phyloP scores from a whole-genome alignment of 1,140 invertebrate genomes.

The Holotrichia oblita region DNA sequence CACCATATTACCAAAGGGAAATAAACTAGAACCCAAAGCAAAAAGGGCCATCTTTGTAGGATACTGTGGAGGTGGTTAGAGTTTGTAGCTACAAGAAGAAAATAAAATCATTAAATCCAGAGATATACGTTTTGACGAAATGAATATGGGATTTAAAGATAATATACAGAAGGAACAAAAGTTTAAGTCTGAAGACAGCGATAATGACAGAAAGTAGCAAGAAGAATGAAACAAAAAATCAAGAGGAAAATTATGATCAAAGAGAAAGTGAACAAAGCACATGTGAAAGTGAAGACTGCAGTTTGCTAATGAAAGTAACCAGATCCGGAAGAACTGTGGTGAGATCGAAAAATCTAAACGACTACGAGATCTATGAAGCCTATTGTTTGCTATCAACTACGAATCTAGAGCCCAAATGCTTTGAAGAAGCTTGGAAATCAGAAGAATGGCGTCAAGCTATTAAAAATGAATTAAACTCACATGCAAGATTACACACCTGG shows the following conservation, averaged over 20 bases:
- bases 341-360: neutral
- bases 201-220: neutral
- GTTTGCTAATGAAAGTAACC: neutral
- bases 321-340: neutral
- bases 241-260: neutral
- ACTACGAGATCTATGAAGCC: slow-evolving; percentile 2
- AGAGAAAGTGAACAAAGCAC: neutral
- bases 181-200: neutral
- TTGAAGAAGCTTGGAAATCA: neutral
- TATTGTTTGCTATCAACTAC: neutral
- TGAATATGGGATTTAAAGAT: slow-evolving; percentile 14
- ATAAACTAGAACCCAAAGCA: slow-evolving; percentile 24
- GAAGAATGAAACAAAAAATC: neutral
- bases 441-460: neutral
- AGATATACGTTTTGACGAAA: slow-evolving; percentile 32
- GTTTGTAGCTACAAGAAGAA: neutral
- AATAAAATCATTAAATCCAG: neutral
- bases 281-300: neutral
- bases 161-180: neutral
- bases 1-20: slow-evolving; percentile 42
- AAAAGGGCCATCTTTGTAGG: slow-evolving; percentile 18
- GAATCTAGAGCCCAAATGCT: neutral
- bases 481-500: slow-evolving; percentile 36
- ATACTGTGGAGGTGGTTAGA: slow-evolving; percentile 20
- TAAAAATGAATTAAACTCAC: slow-evolving; percentile 5